These are phyloP conservation scores for Amphipyra berbera DNA, from an alignment of 2,888 invertebrate genomes.

Conservation along the genomic window DNA sequence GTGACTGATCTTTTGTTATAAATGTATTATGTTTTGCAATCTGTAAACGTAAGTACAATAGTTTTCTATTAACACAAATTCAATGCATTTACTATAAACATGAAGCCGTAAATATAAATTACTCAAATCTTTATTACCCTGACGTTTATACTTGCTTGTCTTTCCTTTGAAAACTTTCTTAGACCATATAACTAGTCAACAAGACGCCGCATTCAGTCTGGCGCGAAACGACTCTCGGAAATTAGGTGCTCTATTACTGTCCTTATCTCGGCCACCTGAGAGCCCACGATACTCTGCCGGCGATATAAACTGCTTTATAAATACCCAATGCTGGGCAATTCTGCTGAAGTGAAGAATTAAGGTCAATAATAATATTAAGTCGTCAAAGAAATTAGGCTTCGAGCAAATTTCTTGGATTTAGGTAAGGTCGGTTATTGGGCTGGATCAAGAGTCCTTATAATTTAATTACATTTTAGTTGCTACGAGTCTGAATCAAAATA, in stretches of 20 bases:
- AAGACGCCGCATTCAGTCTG: constrained; percentile 34
- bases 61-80: no score
- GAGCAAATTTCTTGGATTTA: constrained; percentile 13
- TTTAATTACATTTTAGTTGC: constrained; percentile 5
- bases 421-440: neutral
- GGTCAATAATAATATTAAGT: constrained; percentile 24
- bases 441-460: neutral
- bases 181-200: constrained; percentile 17
- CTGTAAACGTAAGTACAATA: no score
- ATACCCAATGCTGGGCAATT: constrained; percentile 25
- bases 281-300: constrained; percentile 29
- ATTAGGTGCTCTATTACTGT: constrained; percentile 63
- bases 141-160: constrained; percentile 21
- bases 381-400: constrained; percentile 23
- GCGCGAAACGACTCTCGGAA: constrained; percentile 57
- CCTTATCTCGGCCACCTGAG: constrained; percentile 55
- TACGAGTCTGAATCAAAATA: neutral
- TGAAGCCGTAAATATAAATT: no score
- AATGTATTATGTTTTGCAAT: no score
- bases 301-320: constrained; percentile 45
- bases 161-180: constrained; percentile 18
- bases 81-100: no score
- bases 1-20: neutral
- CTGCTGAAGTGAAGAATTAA: constrained; percentile 15
- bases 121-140: neutral